Evolutionary conservation across 2,113 vertebrate species (phyloP).

Genomic region (Onychostoma macrolepis): DNA sequence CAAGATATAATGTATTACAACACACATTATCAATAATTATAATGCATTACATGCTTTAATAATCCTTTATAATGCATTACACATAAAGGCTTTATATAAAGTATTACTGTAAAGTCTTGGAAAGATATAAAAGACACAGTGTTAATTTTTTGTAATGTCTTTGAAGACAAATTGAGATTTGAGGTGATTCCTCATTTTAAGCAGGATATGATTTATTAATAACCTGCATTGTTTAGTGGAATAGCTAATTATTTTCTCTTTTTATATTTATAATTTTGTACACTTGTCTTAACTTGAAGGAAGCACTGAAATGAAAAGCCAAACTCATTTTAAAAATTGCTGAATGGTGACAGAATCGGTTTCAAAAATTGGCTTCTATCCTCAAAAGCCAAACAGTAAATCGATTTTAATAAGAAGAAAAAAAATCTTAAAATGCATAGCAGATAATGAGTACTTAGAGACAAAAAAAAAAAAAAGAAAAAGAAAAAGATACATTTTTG

Average conservation of each 20-base stretch:
- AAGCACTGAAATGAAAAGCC: neutral
- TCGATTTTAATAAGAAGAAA: conserved; percentile 40
- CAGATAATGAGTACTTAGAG: neutral
- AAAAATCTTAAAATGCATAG: neutral
- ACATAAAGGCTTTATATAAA: too few relatives aligned
- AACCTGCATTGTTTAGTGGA: neutral
- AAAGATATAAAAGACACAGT: neutral
- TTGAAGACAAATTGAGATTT: neutral
- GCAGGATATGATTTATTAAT: neutral
- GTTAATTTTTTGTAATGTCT: neutral
- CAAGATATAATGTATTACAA: too few relatives aligned
- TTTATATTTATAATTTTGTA: neutral
- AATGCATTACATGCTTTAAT: too few relatives aligned
- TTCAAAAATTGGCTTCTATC: conserved; percentile 51
- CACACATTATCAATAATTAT: too few relatives aligned
- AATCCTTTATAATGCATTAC: too few relatives aligned
- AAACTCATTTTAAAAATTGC: neutral
- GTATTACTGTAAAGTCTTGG: neutral
- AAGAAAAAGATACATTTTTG: too few relatives aligned
- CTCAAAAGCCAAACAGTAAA: conserved; percentile 62
- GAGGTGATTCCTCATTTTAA: neutral
- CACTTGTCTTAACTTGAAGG: neutral
- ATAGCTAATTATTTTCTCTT: neutral
- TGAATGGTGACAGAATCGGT: conserved; percentile 59
- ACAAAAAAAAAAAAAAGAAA: too few relatives aligned